Evolutionary conservation across 2,797 vertebrate species (phyloP).

Genomic region (Coracias cyanogaster): DNA sequence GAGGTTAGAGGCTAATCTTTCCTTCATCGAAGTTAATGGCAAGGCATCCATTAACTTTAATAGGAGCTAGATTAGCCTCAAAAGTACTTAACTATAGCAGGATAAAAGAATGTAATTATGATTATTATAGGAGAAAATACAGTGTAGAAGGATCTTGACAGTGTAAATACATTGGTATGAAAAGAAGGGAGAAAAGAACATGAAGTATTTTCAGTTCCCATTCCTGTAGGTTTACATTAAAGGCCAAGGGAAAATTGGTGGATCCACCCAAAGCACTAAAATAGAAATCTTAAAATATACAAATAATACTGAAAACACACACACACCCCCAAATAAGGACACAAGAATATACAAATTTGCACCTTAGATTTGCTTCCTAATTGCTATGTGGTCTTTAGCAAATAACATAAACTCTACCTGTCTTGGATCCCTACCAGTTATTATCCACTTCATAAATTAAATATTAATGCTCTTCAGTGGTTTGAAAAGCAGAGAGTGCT

Average conservation of each 20-base stretch:
- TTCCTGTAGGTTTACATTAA: background rate
- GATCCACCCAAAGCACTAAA: background rate
- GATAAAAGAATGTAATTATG: background rate
- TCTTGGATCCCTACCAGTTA: background rate
- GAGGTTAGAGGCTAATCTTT: constrained; percentile 10
- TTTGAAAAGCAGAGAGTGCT: background rate
- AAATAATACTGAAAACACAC: background rate
- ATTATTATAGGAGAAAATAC: background rate
- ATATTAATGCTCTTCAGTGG: background rate
- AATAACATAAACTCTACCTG: background rate
- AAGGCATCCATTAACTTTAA: background rate
- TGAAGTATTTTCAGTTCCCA: background rate
- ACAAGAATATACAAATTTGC: background rate
- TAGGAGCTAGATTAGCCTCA: background rate
- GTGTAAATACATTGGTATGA: background rate
- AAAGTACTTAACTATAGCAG: background rate
- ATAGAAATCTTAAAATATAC: background rate
- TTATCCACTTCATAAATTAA: background rate
- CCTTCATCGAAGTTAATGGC: background rate
- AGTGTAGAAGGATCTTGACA: background rate
- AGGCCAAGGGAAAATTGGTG: background rate
- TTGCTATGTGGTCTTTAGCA: background rate
- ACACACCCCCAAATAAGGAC: background rate
- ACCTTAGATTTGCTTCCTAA: background rate
- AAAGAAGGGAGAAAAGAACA: background rate